Percentiles rank a stretch among this genome's conserved stretches.
phyloP scores from a whole-genome alignment of 2,888 invertebrate species.

The Athrips mouffetella region DNA sequence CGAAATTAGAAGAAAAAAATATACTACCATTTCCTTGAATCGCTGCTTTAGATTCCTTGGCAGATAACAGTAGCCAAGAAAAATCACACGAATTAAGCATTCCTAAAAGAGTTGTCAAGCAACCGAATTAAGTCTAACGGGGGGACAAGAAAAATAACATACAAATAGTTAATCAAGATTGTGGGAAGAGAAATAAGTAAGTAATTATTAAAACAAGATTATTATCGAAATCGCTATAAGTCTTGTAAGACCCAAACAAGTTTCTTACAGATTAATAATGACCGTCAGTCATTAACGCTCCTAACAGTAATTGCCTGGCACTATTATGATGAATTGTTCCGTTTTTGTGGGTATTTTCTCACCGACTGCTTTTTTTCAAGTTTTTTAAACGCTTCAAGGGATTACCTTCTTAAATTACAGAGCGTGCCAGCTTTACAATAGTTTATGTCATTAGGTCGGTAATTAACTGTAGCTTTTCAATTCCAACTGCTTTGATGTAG shows the following conservation, averaged over 20 bases:
- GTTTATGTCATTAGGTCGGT: conserved; percentile 46
- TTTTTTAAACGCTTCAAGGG: conserved; percentile 60
- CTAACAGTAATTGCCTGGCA: conserved; percentile 71
- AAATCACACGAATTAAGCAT: conserved; percentile 64
- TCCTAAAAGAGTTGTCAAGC: conserved; percentile 66
- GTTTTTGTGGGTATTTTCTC: conserved; percentile 68
- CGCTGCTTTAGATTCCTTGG: conserved; percentile 37
- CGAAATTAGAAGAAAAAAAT: conserved; percentile 21
- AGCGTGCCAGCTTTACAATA: conserved; percentile 34
- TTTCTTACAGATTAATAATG: conserved; percentile 69
- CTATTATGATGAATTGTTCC: conserved; percentile 74
- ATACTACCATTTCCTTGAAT: conserved; percentile 36
- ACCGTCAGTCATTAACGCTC: conserved; percentile 72
- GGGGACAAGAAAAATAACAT: conserved; percentile 60
- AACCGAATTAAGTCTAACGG: conserved; percentile 62
- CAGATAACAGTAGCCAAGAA: conserved; percentile 57
- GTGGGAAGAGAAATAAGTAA: conserved; percentile 66
- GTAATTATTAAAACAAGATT: conserved; percentile 76
- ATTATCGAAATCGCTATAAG: conserved; percentile 72
- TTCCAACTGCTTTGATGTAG: conserved; percentile 12
- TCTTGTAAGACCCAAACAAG: conserved; percentile 67
- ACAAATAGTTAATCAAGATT: conserved; percentile 73
- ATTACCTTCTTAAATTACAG: conserved; percentile 51
- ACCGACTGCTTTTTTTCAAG: conserved; percentile 37
- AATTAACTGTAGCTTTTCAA: conserved; percentile 44